phyloP scores from a whole-genome alignment of 2,113 vertebrate species.

The Zosterops borbonicus region DNA sequence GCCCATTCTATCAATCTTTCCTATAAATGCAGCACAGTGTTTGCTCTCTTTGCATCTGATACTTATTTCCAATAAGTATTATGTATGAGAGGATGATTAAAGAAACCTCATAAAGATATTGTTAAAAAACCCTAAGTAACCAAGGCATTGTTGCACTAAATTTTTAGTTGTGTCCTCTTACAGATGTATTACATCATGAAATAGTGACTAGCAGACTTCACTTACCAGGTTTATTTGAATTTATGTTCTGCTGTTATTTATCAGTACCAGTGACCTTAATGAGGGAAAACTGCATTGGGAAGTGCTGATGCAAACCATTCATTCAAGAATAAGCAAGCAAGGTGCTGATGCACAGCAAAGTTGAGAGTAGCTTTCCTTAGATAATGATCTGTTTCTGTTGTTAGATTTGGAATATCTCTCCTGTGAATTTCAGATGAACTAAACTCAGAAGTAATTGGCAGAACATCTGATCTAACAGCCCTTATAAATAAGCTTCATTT shows the following conservation, averaged over 20 bases:
- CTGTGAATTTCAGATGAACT: not conserved
- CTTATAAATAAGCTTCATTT: not conserved
- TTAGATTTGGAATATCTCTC: slow-evolving; percentile 10
- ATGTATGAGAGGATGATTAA: not conserved
- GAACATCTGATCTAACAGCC: not conserved
- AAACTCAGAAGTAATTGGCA: slow-evolving; percentile 24
- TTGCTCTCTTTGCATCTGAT: not conserved
- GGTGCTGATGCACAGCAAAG: not conserved
- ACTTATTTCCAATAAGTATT: not conserved
- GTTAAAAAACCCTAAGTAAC: not conserved
- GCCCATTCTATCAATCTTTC: not conserved
- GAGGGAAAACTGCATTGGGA: not conserved
- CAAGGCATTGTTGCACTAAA: not conserved
- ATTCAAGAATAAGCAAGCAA: not conserved
- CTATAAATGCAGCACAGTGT: not conserved
- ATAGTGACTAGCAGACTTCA: not conserved
- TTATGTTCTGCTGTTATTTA: not conserved
- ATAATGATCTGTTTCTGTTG: slow-evolving; percentile 13
- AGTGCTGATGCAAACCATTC: slow-evolving; percentile 8
- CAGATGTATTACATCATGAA: not conserved
- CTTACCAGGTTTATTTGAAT: not conserved
- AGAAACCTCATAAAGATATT: not conserved
- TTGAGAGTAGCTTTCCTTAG: not conserved
- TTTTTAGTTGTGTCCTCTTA: not conserved
- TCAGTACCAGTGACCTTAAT: not conserved